Percentiles rank a stretch among this genome's conserved stretches.
These are phyloP conservation scores for Drosophila lacicola DNA, from an alignment of 2,888 invertebrate species.

Conservation along the genomic window DNA sequence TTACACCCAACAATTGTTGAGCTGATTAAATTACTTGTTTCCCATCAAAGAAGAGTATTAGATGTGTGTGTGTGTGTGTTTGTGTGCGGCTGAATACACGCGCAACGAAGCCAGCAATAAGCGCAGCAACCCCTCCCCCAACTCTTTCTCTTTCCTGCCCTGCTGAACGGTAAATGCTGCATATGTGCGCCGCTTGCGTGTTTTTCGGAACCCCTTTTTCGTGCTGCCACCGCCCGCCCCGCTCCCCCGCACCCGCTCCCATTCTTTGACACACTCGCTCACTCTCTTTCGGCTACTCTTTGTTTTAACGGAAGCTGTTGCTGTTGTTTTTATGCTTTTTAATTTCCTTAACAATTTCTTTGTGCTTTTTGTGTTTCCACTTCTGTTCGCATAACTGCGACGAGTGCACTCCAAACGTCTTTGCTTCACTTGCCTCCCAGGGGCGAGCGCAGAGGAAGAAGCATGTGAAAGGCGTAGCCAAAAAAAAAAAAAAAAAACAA, in stretches of 20 bases:
- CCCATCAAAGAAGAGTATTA: constrained; percentile 22
- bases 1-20: constrained; percentile 10
- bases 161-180: constrained; percentile 75
- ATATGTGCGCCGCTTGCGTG: constrained; percentile 64
- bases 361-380: constrained; percentile 71
- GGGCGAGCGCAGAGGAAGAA: constrained; percentile 12
- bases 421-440: constrained; percentile 59
- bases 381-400: constrained; percentile 60
- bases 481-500: constrained; percentile 39
- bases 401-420: constrained; percentile 74
- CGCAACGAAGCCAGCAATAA: constrained; percentile 47
- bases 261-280: not conserved
- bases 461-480: constrained; percentile 29
- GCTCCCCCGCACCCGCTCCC: not conserved
- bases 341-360: constrained; percentile 79
- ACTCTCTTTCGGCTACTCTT: constrained; percentile 30
- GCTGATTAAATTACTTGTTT: constrained; percentile 38
- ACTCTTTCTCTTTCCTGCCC: constrained; percentile 18
- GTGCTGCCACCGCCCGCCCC: not conserved
- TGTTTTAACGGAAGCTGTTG: constrained; percentile 80
- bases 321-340: constrained; percentile 81
- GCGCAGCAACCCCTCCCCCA: constrained; percentile 14
- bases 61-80: not conserved
- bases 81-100: constrained; percentile 6
- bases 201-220: constrained; percentile 37